A percentile compares a stretch with the other conserved stretches of the same genome.
These are phyloP conservation scores for Ectropis grisescens DNA, from an alignment of 1,140 invertebrate genomes.

Conservation along the genomic window DNA sequence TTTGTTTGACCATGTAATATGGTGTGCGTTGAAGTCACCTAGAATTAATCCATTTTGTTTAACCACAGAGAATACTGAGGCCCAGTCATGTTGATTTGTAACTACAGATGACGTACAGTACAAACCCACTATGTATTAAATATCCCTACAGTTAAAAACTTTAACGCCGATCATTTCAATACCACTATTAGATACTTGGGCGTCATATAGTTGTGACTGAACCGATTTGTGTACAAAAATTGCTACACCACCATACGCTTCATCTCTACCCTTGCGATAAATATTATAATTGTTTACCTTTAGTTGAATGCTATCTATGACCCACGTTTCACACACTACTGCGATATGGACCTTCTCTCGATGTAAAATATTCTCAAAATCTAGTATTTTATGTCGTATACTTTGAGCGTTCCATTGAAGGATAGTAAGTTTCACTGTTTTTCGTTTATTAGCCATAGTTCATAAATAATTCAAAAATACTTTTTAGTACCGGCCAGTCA, in stretches of 20 bases:
- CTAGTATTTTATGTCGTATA: constrained; percentile 9
- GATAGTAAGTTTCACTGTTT: constrained; percentile 7
- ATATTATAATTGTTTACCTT: constrained; percentile 12
- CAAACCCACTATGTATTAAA: constrained; percentile 8
- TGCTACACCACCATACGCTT: constrained; percentile 21
- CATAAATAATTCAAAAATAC: constrained; percentile 7
- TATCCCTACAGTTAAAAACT: constrained; percentile 4
- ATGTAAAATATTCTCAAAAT: constrained; percentile 10
- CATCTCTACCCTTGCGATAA: constrained; percentile 15
- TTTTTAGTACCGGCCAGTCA: constrained; percentile 12
- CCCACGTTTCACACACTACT: constrained; percentile 14
- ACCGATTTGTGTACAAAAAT: constrained; percentile 7
- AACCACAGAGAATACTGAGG: constrained; percentile 5
- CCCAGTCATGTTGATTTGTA: constrained; percentile 8
- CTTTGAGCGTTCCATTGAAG: constrained; percentile 19
- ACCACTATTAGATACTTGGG: background rate
- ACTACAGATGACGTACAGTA: constrained; percentile 7
- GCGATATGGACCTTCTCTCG: constrained; percentile 15
- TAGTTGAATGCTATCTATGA: constrained; percentile 6
- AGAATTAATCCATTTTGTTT: constrained; percentile 4
- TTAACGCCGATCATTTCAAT: constrained; percentile 4
- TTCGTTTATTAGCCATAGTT: constrained; percentile 3
- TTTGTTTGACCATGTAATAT: constrained; percentile 12
- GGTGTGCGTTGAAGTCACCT: constrained; percentile 15
- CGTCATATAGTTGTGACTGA: background rate